Base-by-base conservation (phyloP, 2,888 invertebrate species). In the Dyspetes luteomarginatus region DNA sequence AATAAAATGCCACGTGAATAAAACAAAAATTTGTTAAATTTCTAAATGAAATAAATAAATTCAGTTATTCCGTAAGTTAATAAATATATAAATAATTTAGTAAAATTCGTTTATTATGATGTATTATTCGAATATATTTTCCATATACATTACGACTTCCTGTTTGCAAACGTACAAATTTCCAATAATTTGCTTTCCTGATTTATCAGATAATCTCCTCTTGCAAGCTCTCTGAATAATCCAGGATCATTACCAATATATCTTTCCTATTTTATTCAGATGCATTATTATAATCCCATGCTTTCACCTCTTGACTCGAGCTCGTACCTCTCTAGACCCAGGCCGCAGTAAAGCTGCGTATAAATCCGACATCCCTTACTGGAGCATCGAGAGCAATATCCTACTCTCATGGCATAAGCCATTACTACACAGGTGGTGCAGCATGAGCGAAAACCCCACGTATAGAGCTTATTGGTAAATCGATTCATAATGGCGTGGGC, bases 391-490 rank as follows among this genome's bases (percentile, higher is more conserved):
- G 15, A 24, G n/a, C 4, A 69, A 69, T 22, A 30, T 55, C 24
- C 60, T 19, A 12, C 41, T 19, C 26, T 28, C 58, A 7, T 12
- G 9, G 15, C 0, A 48, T 19, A 22, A 50, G 12, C 19, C 30
- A 24, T 52, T 52, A 41, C 24, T 58, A 19, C 17, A 24, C 36
- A 36, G 45, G 19, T 56, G 36, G n/a, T 15, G 43, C 36, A 19
- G 67, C n/a, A 4, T 15, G 36, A 26, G 24, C 19, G 19, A 17
- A 50, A 50, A 24, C 64, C 4, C n/a, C 5, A 15, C 17, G 9
- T 50, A 48, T 9, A 48, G 7, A 26, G 48, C 64, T 65, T 56
- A 68, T 75, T 50, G 60, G n/a, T 67, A 50, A 77, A 71, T 50
- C 71, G 64, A 65, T 65, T 50, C 56, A 30, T 62, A 65, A 71